A percentile compares a stretch with the other conserved stretches of the same genome.
Conservation (phyloP, 2,888 invertebrate genomes). For the Lochmaea crataegi region DNA sequence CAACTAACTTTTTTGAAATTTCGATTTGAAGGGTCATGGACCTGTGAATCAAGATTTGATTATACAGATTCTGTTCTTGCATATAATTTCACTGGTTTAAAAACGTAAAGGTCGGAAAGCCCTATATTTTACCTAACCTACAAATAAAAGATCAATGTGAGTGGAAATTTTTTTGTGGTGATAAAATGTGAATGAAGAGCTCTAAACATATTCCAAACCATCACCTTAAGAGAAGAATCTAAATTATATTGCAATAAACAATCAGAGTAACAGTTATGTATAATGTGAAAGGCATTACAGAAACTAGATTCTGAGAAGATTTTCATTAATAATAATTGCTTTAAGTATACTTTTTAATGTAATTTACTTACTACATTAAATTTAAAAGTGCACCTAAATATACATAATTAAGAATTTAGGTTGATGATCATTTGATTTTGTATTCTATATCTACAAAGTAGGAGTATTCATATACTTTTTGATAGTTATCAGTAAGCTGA, state of each 20-base stretch:
- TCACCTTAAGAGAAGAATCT: not conserved
- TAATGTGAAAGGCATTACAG: not conserved
- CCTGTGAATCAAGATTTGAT: constrained; percentile 34
- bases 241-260: not conserved
- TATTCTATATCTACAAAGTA: not conserved
- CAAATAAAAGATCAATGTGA: constrained; percentile 8
- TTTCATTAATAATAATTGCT: not conserved
- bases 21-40: constrained; percentile 49
- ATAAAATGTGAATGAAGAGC: not conserved
- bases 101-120: not conserved
- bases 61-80: constrained; percentile 1
- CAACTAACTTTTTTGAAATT: constrained; percentile 22
- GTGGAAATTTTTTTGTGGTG: not conserved
- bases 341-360: not conserved
- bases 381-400: not conserved
- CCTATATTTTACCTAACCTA: constrained; percentile 20
- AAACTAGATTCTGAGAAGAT: not conserved
- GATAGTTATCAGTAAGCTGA: not conserved
- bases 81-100: not conserved
- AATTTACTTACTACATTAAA: not conserved
- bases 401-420: not conserved
- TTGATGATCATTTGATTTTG: not conserved
- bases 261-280: not conserved
- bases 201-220: not conserved
- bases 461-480: not conserved